Percentiles rank a stretch among this genome's conserved stretches.
Conservation (phyloP, 2,888 invertebrate species). For the Eristalis arbustorum region DNA sequence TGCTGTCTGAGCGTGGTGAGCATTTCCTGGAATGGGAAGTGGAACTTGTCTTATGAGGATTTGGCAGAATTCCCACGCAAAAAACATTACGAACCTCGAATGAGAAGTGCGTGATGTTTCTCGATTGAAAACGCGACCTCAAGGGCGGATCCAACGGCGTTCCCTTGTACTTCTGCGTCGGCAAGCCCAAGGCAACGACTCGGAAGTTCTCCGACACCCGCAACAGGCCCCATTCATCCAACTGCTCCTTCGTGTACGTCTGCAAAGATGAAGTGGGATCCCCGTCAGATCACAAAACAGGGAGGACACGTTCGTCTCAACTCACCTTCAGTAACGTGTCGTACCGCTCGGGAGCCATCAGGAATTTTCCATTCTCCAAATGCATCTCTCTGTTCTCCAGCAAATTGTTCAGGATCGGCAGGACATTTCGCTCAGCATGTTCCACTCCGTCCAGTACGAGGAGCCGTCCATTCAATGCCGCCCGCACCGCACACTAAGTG, state of each 20-base stretch:
- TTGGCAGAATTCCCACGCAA: too few species aligned
- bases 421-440: conserved; percentile 97
- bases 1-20: conserved; percentile 80
- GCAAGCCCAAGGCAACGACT: conserved; percentile 94
- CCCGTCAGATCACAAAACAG: not conserved
- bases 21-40: conserved; percentile 81
- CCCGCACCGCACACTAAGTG: conserved; percentile 92
- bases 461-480: conserved; percentile 92
- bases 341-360: conserved; percentile 93
- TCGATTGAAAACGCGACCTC: conserved; percentile 95
- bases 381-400: conserved; percentile 99
- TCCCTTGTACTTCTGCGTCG: conserved; percentile 92
- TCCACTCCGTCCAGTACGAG: conserved; percentile 97
- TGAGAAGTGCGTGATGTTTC: conserved; percentile 85
- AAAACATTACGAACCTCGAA: conserved; percentile 71
- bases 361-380: conserved; percentile 96
- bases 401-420: conserved; percentile 97
- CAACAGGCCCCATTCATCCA: conserved; percentile 93
- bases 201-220: conserved; percentile 96
- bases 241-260: conserved; percentile 89
- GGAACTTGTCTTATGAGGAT: too few species aligned
- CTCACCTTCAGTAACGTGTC: conserved; percentile 91
- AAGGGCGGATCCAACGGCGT: conserved; percentile 98
- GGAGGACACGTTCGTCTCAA: too few species aligned
- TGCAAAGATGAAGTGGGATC: conserved; percentile 77